phyloP scores from a whole-genome alignment of 53 echinoderm and acorn worm species.

The Temnopleurus reevesii region DNA sequence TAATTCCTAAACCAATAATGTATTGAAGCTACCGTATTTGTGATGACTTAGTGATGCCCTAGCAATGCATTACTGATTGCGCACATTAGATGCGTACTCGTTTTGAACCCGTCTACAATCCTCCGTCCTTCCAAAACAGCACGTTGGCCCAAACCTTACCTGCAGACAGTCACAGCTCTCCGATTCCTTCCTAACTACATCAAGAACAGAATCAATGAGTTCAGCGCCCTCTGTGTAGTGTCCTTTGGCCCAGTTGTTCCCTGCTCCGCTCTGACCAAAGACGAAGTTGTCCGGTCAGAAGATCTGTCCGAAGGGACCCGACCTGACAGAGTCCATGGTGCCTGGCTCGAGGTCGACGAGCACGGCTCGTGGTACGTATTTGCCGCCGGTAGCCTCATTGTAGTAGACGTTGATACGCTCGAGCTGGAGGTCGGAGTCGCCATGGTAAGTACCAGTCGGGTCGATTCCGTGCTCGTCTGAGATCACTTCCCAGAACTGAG shows the following conservation, averaged over 20 bases:
- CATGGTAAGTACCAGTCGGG: constrained; percentile 88
- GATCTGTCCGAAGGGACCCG: constrained; percentile 65
- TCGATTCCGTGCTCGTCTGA: constrained; percentile 82
- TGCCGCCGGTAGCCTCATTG: constrained; percentile 88
- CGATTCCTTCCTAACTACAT: constrained; percentile 69
- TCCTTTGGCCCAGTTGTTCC: constrained; percentile 71
- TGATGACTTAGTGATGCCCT: too few species aligned
- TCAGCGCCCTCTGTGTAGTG: constrained; percentile 74
- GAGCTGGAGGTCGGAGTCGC: constrained; percentile 86
- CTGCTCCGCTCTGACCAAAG: constrained; percentile 72
- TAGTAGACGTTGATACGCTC: constrained; percentile 91
- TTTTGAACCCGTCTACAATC: too few species aligned
- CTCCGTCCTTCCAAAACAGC: too few species aligned
- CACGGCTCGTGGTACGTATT: constrained; percentile 65
- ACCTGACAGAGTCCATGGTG: constrained; percentile 67
- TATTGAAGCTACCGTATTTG: too few species aligned
- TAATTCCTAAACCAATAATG: too few species aligned
- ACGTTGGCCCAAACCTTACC: too few species aligned
- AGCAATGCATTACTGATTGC: too few species aligned
- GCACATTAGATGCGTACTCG: too few species aligned
- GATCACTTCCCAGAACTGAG: constrained; percentile 78
- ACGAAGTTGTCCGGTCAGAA: constrained; percentile 70
- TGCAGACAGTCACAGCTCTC: constrained; percentile 65
- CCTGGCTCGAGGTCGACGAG: constrained; percentile 70
- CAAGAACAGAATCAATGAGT: constrained; percentile 67